Conservation (phyloP, 2,888 invertebrate genomes). For the Drosophila eohydei region DNA sequence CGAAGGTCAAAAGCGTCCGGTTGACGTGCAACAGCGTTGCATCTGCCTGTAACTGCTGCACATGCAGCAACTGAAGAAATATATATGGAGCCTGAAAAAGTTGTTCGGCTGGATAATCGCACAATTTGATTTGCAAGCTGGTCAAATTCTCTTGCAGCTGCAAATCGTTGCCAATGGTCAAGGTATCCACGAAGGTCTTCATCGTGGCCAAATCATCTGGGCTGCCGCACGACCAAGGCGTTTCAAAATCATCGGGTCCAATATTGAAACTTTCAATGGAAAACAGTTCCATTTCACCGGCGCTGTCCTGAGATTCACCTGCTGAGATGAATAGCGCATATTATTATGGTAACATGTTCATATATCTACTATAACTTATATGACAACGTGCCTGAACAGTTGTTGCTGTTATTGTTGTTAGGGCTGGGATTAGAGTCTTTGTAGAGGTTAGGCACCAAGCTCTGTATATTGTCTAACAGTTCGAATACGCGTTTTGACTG, state of each 20-base stretch:
- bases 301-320: constrained; percentile 12
- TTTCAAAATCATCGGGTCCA: constrained; percentile 69
- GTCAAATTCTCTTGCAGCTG: constrained; percentile 72
- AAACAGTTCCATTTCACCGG: constrained; percentile 5
- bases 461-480: constrained; percentile 65
- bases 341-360: neutral
- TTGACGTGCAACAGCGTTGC: constrained; percentile 58
- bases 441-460: constrained; percentile 13
- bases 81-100: constrained; percentile 83
- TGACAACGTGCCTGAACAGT: constrained; percentile 19
- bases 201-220: constrained; percentile 76
- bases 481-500: constrained; percentile 18
- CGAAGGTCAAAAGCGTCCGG: constrained; percentile 54
- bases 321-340: neutral
- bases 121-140: constrained; percentile 76
- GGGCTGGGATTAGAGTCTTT: constrained; percentile 2
- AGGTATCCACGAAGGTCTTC: constrained; percentile 67
- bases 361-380: neutral
- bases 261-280: constrained; percentile 12
- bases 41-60: constrained; percentile 48
- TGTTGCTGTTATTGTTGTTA: neutral
- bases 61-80: constrained; percentile 71
- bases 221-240: constrained; percentile 77
- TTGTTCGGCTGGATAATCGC: constrained; percentile 84
- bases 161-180: constrained; percentile 23